Conservation (phyloP, 2,797 vertebrate genomes). For the Fratercula arctica region DNA sequence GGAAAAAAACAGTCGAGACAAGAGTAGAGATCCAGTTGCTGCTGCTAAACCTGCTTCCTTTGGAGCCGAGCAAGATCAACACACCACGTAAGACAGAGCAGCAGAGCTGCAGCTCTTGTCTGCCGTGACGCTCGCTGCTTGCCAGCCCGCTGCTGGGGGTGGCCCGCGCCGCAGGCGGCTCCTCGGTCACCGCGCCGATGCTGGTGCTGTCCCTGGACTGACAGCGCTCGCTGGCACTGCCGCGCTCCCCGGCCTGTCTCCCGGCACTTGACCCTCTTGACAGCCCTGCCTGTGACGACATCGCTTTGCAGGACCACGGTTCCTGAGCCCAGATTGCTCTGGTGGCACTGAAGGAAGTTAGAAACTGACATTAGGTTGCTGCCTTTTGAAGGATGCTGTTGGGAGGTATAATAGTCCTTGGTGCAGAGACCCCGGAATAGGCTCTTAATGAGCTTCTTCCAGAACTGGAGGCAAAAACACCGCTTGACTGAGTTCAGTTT, state of each 20-base stretch:
- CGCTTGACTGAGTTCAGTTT: background rate
- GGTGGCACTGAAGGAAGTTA: background rate
- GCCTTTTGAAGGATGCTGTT: background rate
- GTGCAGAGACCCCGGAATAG: background rate
- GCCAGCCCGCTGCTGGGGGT: background rate
- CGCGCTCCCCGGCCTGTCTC: fast-evolving
- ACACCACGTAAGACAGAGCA: fast-evolving
- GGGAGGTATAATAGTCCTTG: background rate
- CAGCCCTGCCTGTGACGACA: background rate
- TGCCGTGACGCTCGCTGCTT: too few species aligned
- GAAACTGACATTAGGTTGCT: background rate
- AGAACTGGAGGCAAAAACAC: background rate
- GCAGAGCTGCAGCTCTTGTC: background rate
- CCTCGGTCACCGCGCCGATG: fast-evolving
- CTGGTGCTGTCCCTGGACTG: fast-evolving
- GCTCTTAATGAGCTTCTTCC: background rate
- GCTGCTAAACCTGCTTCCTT: background rate
- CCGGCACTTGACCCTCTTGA: fast-evolving
- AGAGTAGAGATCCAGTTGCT: background rate
- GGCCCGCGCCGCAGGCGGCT: fast-evolving
- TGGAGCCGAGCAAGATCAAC: background rate
- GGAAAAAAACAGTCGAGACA: background rate
- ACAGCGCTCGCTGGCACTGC: fast-evolving
- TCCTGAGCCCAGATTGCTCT: background rate
- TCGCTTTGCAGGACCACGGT: fast-evolving